Evolutionary conservation across 1,140 invertebrate genomes (phyloP).

Genomic region (Halesus radiatus): DNA sequence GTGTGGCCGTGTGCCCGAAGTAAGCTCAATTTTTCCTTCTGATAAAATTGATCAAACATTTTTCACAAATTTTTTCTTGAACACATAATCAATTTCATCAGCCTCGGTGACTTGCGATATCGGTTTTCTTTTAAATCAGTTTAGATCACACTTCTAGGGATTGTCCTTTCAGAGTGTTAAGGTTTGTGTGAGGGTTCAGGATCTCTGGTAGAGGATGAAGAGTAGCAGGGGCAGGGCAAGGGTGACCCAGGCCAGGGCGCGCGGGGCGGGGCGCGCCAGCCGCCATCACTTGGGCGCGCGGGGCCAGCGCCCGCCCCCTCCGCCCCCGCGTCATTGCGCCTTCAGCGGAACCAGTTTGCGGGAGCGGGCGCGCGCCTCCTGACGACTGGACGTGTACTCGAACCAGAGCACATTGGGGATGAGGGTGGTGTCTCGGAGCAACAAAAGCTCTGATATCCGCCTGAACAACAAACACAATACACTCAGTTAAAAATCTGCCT

Average conservation of each 20-base stretch:
- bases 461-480: conserved; percentile 65
- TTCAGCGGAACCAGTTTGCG: conserved; percentile 90
- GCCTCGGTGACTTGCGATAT: too few relatives aligned
- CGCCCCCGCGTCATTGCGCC: conserved; percentile 82
- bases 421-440: conserved; percentile 90
- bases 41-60: too few relatives aligned
- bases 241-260: conserved; percentile 40
- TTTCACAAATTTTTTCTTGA: too few relatives aligned
- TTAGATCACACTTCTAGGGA: too few relatives aligned
- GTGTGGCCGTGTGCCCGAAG: too few relatives aligned
- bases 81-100: too few relatives aligned
- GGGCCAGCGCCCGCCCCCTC: conserved; percentile 61
- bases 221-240: conserved; percentile 29
- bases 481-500: too few relatives aligned
- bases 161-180: background rate
- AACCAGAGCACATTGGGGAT: conserved; percentile 97
- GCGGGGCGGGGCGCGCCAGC: conserved; percentile 43
- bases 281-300: conserved; percentile 59
- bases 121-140: too few relatives aligned
- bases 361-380: conserved; percentile 84
- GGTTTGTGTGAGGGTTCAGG: conserved; percentile 20
- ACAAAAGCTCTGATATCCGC: conserved; percentile 88
- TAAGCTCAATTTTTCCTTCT: too few relatives aligned
- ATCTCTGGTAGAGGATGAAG: conserved; percentile 46
- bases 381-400: conserved; percentile 90